Percentiles rank a stretch among this genome's conserved stretches.
These are phyloP conservation scores for Brachionus rotundiformis DNA, from an alignment of 1,140 invertebrate species.

Conservation along the genomic window DNA sequence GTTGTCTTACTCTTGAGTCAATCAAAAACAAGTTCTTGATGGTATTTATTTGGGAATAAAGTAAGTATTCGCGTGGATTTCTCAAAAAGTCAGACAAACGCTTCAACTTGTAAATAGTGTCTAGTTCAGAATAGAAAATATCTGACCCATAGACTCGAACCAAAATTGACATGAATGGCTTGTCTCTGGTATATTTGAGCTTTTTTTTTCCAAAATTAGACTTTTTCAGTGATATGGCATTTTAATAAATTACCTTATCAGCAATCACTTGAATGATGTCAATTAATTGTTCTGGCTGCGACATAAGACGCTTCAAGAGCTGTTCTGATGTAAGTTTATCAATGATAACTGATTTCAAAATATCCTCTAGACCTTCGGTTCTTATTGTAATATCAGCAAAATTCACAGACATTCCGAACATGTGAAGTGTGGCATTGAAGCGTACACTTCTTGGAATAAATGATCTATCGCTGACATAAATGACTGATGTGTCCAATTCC, in stretches of 20 bases:
- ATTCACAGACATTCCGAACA: conserved; percentile 49
- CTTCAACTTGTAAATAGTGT: conserved; percentile 8
- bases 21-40: conserved; percentile 49
- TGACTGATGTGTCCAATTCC: conserved; percentile 47
- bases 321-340: conserved; percentile 21
- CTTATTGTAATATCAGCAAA: conserved; percentile 33
- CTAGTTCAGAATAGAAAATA: conserved; percentile 49
- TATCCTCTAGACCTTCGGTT: conserved; percentile 40
- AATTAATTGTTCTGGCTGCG: conserved; percentile 16
- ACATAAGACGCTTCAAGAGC: neutral
- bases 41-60: conserved; percentile 48
- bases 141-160: conserved; percentile 49
- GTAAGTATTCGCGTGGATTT: conserved; percentile 19
- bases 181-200: conserved; percentile 27
- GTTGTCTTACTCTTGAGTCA: conserved; percentile 47
- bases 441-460: conserved; percentile 44
- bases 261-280: conserved; percentile 24
- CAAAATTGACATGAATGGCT: conserved; percentile 38
- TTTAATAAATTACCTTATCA: neutral
- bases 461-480: conserved; percentile 12
- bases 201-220: neutral
- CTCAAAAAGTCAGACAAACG: conserved; percentile 18
- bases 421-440: conserved; percentile 28
- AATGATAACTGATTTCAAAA: conserved; percentile 29
- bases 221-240: no score